Conservation (phyloP, 2,113 vertebrate species). For the Leptosomus discolor region DNA sequence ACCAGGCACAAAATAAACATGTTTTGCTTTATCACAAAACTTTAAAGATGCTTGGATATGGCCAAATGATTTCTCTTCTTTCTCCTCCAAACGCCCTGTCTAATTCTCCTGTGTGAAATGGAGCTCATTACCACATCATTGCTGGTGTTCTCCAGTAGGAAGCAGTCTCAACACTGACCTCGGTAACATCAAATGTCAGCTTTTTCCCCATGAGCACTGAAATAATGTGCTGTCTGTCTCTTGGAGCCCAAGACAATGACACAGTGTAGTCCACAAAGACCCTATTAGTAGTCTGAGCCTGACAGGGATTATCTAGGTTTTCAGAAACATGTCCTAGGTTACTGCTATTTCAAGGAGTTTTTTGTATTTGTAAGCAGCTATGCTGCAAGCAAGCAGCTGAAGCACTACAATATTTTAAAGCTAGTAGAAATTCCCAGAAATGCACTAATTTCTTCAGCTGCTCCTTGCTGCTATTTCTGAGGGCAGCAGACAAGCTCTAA, state of each 20-base stretch:
- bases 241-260: not conserved
- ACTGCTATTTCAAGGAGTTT: not conserved
- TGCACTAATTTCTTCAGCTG: not conserved
- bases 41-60: not conserved
- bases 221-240: not conserved
- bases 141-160: conserved; percentile 5
- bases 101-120: not conserved
- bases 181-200: not conserved
- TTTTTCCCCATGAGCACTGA: not conserved
- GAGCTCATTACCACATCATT: not conserved
- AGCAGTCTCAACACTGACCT: not conserved
- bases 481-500: not conserved
- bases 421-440: not conserved
- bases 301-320: not conserved
- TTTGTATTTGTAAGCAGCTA: not conserved
- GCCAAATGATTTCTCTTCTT: not conserved
- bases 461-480: not conserved
- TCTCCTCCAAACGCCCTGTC: not conserved
- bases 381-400: not conserved
- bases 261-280: not conserved
- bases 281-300: not conserved
- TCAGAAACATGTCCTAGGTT: not conserved
- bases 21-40: not conserved
- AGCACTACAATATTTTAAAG: not conserved
- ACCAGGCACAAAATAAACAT: not conserved